These are phyloP conservation scores for Phylloscopus whistleri DNA, from an alignment of 2,113 vertebrate genomes.

Conservation along the genomic window DNA sequence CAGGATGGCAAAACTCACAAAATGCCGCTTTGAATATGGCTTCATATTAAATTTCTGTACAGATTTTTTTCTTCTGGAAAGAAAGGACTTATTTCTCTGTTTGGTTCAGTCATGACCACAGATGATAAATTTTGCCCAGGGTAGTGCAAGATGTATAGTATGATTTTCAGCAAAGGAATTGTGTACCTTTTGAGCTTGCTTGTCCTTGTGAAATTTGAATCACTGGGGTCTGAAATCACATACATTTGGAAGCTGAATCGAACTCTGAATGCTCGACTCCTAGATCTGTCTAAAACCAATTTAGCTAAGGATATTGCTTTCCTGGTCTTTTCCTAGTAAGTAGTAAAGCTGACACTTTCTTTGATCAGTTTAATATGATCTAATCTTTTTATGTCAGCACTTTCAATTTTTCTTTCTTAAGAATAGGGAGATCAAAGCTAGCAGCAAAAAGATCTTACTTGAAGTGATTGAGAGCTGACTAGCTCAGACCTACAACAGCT, in stretches of 20 bases:
- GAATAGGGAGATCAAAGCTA: background rate
- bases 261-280: background rate
- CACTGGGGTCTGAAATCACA: background rate
- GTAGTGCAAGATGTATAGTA: background rate
- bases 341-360: background rate
- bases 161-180: background rate
- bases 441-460: background rate
- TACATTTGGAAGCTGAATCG: background rate
- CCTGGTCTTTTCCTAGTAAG: background rate
- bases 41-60: background rate
- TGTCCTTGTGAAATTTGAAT: background rate
- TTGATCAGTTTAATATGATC: constrained; percentile 21
- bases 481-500: background rate
- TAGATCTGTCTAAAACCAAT: background rate
- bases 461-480: background rate
- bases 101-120: background rate
- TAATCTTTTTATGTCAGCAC: constrained; percentile 28
- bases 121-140: background rate
- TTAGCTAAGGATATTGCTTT: background rate
- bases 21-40: background rate
- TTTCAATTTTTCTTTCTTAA: background rate
- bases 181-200: background rate
- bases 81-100: background rate
- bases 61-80: background rate
- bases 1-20: background rate